These are phyloP conservation scores for Drosophila neoperkinsi DNA, from an alignment of 2,888 invertebrate species.

Conservation along the genomic window DNA sequence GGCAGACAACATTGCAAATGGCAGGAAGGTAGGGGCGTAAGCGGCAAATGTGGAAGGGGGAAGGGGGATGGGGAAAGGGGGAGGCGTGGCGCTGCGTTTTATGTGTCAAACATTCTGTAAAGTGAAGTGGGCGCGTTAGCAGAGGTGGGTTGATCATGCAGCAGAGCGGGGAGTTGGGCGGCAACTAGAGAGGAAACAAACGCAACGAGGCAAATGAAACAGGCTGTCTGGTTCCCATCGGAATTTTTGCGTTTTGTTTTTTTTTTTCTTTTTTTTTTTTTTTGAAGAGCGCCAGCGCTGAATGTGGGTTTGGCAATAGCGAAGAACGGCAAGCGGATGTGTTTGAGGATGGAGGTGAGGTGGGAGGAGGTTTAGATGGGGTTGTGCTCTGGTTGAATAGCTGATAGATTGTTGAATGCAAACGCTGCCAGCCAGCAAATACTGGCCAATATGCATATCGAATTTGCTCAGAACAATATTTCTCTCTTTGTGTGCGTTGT, in stretches of 20 bases:
- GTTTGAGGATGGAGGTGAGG: neutral
- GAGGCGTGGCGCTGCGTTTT: slow-evolving; percentile 55
- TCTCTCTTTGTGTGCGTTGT: neutral
- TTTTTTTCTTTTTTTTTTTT: slow-evolving; percentile 52
- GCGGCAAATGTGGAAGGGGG: slow-evolving; percentile 6
- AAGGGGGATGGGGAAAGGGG: neutral
- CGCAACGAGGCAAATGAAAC: slow-evolving; percentile 39
- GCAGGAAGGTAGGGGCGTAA: neutral
- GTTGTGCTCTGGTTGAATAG: slow-evolving; percentile 12
- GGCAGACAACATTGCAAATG: neutral
- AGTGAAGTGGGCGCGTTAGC: slow-evolving; percentile 35
- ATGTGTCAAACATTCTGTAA: slow-evolving; percentile 76
- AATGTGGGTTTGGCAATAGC: slow-evolving; percentile 6
- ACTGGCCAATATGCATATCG: neutral
- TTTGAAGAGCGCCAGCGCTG: slow-evolving; percentile 29
- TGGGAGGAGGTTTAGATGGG: neutral
- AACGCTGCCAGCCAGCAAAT: slow-evolving; percentile 10
- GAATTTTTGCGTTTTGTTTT: slow-evolving; percentile 62
- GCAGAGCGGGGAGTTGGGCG: neutral
- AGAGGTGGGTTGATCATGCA: slow-evolving; percentile 6
- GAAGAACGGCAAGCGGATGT: neutral
- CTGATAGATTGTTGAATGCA: slow-evolving; percentile 28
- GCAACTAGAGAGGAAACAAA: neutral
- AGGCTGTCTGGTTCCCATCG: slow-evolving; percentile 62
- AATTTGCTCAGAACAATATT: slow-evolving; percentile 1